phyloP scores from a whole-genome alignment of 2,113 vertebrate genomes.

The cattle (Bos taurus) region ARS-UCD2.0 NC_037347.1:63388501-63389000 shows the following conservation, averaged over 20 bases:
- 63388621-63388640: neutral
- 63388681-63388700: neutral
- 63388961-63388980: neutral
- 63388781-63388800: neutral
- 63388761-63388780: neutral
- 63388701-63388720: neutral
- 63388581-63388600: neutral
- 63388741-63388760: neutral
- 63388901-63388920: neutral
- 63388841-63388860: neutral
- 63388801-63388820: neutral
- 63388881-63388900: neutral
- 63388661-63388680: neutral
- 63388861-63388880: neutral
- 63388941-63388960: neutral
- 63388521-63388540: fast-evolving
- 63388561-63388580: neutral
- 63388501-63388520: neutral
- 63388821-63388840: neutral
- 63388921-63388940: neutral
- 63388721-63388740: neutral
- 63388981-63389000: too few species aligned
- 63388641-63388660: neutral
- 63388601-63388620: neutral
- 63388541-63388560: neutral